phyloP scores from a whole-genome alignment of 2,113 vertebrate species.

The Cyprinodon brontotheroides region DNA sequence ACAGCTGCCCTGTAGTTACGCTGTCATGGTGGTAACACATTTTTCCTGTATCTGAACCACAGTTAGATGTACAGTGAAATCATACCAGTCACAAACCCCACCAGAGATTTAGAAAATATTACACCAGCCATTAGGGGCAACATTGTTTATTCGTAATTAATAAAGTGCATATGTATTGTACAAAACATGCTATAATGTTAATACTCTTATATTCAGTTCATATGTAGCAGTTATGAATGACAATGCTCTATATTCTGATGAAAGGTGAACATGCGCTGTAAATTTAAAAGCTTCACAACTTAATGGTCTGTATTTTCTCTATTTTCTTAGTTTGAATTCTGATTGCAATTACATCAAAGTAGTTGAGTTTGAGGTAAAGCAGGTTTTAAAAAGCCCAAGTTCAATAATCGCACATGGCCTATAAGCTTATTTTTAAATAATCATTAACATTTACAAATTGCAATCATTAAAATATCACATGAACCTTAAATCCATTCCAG shows the following conservation, averaged over 20 bases:
- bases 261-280: background rate
- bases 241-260: background rate
- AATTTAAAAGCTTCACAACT: background rate
- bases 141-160: constrained; percentile 54
- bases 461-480: background rate
- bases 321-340: background rate
- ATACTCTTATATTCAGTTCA: constrained; percentile 17
- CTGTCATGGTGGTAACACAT: background rate
- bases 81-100: background rate
- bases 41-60: constrained; percentile 2
- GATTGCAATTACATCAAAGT: background rate
- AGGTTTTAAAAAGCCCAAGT: background rate
- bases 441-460: background rate
- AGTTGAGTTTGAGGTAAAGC: background rate
- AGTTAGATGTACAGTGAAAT: background rate
- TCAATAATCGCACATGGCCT: background rate
- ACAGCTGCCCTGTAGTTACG: constrained; percentile 25
- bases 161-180: constrained; percentile 44
- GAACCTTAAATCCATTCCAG: background rate
- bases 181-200: constrained; percentile 10
- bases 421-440: background rate
- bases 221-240: background rate
- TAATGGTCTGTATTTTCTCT: background rate
- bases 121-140: constrained; percentile 5
- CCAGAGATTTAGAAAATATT: background rate